phyloP scores from a whole-genome alignment of 2,888 invertebrate genomes.

The Syritta pipiens region DNA sequence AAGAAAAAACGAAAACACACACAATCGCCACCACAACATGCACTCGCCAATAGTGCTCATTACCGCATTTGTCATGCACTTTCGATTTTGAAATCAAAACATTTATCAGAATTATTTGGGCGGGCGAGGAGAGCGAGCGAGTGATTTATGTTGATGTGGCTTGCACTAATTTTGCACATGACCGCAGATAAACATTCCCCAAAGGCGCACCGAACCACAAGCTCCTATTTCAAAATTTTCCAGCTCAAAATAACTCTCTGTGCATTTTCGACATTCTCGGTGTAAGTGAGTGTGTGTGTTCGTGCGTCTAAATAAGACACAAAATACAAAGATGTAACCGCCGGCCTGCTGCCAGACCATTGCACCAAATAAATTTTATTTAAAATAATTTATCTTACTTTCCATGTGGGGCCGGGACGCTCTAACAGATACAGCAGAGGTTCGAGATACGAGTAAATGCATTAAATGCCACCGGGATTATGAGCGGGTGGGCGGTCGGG shows the following conservation, averaged over 20 bases:
- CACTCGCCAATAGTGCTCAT: background rate
- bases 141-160: conserved; percentile 62
- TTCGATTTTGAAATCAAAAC: conserved; percentile 46
- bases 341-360: conserved; percentile 19
- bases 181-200: conserved; percentile 56
- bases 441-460: conserved; percentile 15
- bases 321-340: conserved; percentile 46
- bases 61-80: conserved; percentile 41
- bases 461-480: conserved; percentile 61
- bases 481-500: conserved; percentile 28
- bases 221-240: conserved; percentile 30
- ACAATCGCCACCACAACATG: background rate
- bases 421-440: background rate
- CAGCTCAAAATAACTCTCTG: background rate
- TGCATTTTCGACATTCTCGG: background rate
- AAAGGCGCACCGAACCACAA: conserved; percentile 9
- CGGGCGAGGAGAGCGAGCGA: too few species aligned
- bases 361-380: conserved; percentile 58
- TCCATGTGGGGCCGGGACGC: conserved; percentile 2
- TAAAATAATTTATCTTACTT: conserved; percentile 66
- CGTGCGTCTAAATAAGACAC: conserved; percentile 29
- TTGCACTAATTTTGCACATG: conserved; percentile 60
- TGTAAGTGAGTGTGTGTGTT: background rate
- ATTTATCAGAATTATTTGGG: conserved; percentile 56
- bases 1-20: background rate